Evolutionary conservation across 2,113 vertebrate species (phyloP).

Genomic region (Dendropsophus ebraccatus): DNA sequence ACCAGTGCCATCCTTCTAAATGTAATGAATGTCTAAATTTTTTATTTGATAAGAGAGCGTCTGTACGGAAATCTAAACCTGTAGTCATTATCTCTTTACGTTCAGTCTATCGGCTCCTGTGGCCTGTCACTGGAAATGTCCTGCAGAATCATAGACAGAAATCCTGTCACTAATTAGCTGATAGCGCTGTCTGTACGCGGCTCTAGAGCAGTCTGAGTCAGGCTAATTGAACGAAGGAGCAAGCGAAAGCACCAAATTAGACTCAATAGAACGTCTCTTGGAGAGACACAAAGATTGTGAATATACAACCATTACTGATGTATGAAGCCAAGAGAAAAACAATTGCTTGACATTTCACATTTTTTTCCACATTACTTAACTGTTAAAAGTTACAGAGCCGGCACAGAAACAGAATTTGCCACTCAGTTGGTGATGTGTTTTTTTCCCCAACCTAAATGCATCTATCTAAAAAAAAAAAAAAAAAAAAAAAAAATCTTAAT

Average conservation of each 20-base stretch:
- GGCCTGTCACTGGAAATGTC: conserved; percentile 1
- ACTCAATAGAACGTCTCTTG: background rate
- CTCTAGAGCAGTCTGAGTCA: background rate
- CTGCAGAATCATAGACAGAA: background rate
- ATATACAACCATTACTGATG: background rate
- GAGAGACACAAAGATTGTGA: background rate
- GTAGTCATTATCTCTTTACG: background rate
- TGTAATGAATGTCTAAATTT: background rate
- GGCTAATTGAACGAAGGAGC: background rate
- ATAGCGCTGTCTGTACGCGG: background rate
- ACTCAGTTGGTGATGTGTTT: too few species aligned
- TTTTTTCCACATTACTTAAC: too few species aligned
- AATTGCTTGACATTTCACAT: too few species aligned
- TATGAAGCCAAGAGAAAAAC: background rate
- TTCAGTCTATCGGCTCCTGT: background rate
- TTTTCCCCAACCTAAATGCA: too few species aligned
- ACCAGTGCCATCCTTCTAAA: background rate
- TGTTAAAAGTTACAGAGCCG: too few species aligned
- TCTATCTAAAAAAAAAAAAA: too few species aligned
- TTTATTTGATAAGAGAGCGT: background rate
- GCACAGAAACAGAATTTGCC: too few species aligned
- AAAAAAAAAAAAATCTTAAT: too few species aligned
- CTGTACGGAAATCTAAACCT: background rate
- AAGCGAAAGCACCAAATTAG: background rate
- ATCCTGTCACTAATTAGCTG: conserved; percentile 18